Evolutionary conservation across 1,140 invertebrate species (phyloP).

Genomic region (Ridgeia piscesae): DNA sequence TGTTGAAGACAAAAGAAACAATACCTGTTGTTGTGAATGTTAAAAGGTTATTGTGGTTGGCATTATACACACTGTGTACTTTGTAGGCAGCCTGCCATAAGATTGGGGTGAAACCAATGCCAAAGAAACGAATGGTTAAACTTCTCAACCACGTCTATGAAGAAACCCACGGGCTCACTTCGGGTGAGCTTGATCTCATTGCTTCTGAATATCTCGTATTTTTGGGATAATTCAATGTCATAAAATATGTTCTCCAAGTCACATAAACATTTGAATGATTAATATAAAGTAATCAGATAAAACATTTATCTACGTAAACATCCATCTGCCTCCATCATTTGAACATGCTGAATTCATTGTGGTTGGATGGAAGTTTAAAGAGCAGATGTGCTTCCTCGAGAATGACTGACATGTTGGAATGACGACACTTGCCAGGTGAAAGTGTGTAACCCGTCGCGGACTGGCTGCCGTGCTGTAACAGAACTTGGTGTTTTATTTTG

Average conservation of each 20-base stretch:
- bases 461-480: no score
- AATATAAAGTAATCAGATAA: background rate
- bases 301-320: no score
- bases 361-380: no score
- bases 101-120: background rate
- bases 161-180: background rate
- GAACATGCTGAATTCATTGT: no score
- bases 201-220: background rate
- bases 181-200: background rate
- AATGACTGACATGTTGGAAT: no score
- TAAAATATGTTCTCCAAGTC: background rate
- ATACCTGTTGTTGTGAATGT: background rate
- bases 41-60: background rate
- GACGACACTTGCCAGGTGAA: no score
- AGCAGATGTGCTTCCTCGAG: no score
- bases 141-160: background rate
- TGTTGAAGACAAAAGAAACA: no score
- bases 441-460: no score
- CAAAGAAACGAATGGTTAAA: background rate
- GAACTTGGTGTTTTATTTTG: no score
- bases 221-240: background rate
- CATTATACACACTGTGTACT: background rate
- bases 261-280: background rate
- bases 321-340: no score
- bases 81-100: background rate